Evolutionary conservation across 2,113 vertebrate genomes (phyloP), one percentile per base, ranked within the genome.

Genomic region (Spermophilus dauricus): DNA sequence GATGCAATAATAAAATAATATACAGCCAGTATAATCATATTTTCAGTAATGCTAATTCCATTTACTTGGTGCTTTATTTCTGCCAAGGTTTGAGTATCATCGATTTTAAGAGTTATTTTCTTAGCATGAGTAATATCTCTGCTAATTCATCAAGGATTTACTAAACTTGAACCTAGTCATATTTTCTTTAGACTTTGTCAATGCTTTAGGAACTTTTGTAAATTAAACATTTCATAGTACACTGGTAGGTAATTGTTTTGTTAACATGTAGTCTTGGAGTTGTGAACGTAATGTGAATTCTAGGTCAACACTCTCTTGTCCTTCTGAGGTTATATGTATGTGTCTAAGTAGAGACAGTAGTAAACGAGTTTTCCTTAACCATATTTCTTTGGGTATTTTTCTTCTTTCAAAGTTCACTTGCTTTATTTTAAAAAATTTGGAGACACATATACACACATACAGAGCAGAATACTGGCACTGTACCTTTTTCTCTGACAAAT

Each of bases 271-370:
- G 95, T 56, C 86, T 96, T 97, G 67, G 63, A 97, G 91, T 95
- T 97, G 87, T 96, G 96, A 95, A 97, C 90, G 72, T 80, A 13
- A 87, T n/a, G 8, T 16, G 51, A 96, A 93, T 97, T 97, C 61
- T 77, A 88, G 76, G 82, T 77, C 75, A 95, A 8, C 48, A 65
- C 39, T 94, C 73, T 51, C 5, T 91, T 81, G 65, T 69, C 81
- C 48, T 87, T 81, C 56, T 77, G 76, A 39, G 85, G 37, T 86
- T 22, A 37, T 77, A 12, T 51, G 32, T 84, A n/a, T 51, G 32
- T 53, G 37, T 56, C 56, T 77, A 80, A 83, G 28, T 82, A 70
- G 85, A 96, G 67, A 37, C 73, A 94, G 8, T 78, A 56, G 28
- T 73, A 67, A 92, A 4, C 28, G 96, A 67, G 17, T 34, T 28